Evolutionary conservation across 2,797 vertebrate species (phyloP).

Genomic region (Pseudochirops corinnae): DNA sequence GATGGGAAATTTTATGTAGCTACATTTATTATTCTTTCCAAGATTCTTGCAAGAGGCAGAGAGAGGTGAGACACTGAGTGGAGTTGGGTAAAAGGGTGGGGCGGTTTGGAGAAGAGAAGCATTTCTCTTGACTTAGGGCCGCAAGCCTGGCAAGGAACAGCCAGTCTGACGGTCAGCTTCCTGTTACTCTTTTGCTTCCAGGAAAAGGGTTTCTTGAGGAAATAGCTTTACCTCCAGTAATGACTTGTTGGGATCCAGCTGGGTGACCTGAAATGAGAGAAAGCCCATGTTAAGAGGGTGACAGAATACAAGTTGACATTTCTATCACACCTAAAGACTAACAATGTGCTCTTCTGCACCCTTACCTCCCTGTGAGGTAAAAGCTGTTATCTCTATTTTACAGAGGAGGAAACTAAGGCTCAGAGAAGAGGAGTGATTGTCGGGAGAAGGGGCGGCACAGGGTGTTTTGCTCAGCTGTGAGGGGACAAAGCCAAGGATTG

Average conservation of each 20-base stretch:
- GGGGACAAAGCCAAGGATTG: background rate
- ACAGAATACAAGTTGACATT: background rate
- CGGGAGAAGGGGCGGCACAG: background rate
- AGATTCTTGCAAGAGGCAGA: constrained; percentile 93
- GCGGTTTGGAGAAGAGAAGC: constrained; percentile 79
- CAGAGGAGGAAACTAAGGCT: constrained; percentile 30
- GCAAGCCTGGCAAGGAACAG: constrained; percentile 81
- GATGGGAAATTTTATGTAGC: constrained; percentile 86
- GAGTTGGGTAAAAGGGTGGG: constrained; percentile 82
- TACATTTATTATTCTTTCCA: constrained; percentile 87
- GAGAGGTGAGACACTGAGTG: constrained; percentile 84
- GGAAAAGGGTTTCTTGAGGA: constrained; percentile 99
- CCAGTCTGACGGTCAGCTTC: constrained; percentile 80
- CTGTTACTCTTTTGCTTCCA: constrained; percentile 97
- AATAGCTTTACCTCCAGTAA: constrained; percentile 98
- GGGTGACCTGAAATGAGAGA: constrained; percentile 92
- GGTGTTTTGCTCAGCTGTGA: background rate
- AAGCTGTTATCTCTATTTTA: constrained; percentile 4
- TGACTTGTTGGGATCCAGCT: constrained; percentile 94
- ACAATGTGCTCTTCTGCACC: constrained; percentile 18
- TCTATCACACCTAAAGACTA: constrained; percentile 18
- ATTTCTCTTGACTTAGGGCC: constrained; percentile 82
- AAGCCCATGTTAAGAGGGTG: constrained; percentile 68
- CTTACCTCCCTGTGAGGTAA: background rate
- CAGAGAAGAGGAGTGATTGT: background rate